phyloP scores from a whole-genome alignment of 2,888 invertebrate genomes.

The Cantharis rustica region DNA sequence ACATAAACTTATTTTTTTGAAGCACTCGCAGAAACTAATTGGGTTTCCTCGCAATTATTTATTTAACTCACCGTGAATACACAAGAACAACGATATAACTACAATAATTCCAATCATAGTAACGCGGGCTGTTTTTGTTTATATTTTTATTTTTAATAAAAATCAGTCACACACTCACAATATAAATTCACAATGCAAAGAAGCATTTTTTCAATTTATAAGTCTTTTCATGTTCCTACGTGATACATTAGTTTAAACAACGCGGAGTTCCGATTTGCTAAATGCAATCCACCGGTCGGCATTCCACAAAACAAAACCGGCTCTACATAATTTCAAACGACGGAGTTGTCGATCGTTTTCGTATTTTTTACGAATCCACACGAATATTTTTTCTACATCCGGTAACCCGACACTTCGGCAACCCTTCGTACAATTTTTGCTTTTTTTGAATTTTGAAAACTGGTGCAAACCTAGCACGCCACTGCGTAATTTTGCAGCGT shows the following conservation, averaged over 20 bases:
- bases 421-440: neutral
- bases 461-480: no score
- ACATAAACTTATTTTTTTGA: neutral
- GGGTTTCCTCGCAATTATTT: neutral
- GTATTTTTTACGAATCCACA: neutral
- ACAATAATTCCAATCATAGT: constrained; percentile 7
- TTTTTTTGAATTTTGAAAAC: neutral
- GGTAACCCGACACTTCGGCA: neutral
- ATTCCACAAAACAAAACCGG: constrained; percentile 26
- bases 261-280: constrained; percentile 19
- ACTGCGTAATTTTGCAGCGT: no score
- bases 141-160: neutral
- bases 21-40: neutral
- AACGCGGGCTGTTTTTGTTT: neutral
- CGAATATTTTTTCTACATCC: neutral
- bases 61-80: constrained; percentile 13
- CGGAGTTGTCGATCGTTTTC: neutral
- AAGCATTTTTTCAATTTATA: neutral
- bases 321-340: constrained; percentile 17
- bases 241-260: constrained; percentile 8
- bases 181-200: neutral
- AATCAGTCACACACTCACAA: constrained; percentile 5
- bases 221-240: neutral
- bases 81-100: constrained; percentile 4
- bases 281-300: constrained; percentile 17